These are phyloP conservation scores for Zaprionus capensis DNA, from an alignment of 1,140 invertebrate species.

Conservation along the genomic window DNA sequence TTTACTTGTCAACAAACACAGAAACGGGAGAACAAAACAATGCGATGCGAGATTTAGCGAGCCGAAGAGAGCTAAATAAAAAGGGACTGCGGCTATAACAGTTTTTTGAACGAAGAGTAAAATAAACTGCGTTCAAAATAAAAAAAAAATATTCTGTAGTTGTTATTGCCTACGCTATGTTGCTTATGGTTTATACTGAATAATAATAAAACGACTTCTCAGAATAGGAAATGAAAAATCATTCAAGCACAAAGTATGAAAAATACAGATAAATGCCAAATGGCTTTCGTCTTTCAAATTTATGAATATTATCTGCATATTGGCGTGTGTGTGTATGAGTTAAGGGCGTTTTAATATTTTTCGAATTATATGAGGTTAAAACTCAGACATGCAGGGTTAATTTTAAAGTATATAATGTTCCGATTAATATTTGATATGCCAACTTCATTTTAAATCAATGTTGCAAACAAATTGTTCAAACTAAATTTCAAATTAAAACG, in stretches of 20 bases:
- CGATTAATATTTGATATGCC: too few relatives aligned
- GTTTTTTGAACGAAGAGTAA: slow-evolving; percentile 33
- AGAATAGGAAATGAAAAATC: slow-evolving; percentile 73
- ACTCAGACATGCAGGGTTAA: too few relatives aligned
- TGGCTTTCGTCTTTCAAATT: slow-evolving; percentile 49
- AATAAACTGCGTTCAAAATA: slow-evolving; percentile 51
- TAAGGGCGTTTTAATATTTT: neutral
- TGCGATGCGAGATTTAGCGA: neutral
- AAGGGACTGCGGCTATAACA: slow-evolving; percentile 22
- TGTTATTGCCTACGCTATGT: slow-evolving; percentile 42
- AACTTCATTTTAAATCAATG: too few relatives aligned
- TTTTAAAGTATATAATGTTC: too few relatives aligned
- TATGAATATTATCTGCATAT: slow-evolving; percentile 21
- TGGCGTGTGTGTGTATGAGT: neutral
- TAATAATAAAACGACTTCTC: slow-evolving; percentile 62
- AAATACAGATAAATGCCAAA: slow-evolving; percentile 75
- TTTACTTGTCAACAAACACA: slow-evolving; percentile 53
- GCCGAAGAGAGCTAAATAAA: neutral
- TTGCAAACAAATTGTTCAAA: too few relatives aligned
- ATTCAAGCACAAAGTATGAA: slow-evolving; percentile 77
- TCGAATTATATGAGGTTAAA: too few relatives aligned
- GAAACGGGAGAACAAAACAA: slow-evolving; percentile 8
- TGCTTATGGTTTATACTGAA: slow-evolving; percentile 51
- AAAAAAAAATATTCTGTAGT: slow-evolving; percentile 48
- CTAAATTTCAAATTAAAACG: too few relatives aligned